A percentile compares a stretch with the other conserved stretches of the same genome.
Conservation (phyloP, 2,797 vertebrate genomes). For the Cichlasoma orientale region DNA sequence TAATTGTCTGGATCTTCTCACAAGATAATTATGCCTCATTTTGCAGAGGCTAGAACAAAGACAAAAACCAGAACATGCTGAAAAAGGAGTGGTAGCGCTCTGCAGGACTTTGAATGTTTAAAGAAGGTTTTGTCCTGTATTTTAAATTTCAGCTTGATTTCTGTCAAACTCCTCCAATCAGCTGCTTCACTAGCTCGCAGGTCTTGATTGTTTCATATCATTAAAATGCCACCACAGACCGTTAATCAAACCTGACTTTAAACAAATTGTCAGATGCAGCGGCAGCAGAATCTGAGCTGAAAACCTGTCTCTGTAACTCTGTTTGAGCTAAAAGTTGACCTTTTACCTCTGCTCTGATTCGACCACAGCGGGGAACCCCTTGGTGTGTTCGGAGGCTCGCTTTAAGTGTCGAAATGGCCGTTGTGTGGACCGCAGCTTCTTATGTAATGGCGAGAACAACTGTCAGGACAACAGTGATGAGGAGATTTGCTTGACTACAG, state of each 20-base stretch:
- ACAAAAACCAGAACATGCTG: not conserved
- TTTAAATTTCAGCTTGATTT: conserved; percentile 18
- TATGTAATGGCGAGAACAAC: conserved; percentile 95
- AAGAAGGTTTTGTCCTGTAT: not conserved
- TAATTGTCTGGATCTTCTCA: conserved; percentile 74
- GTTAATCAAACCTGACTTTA: not conserved
- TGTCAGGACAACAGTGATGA: conserved; percentile 97
- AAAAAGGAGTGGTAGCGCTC: not conserved
- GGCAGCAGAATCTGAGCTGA: not conserved
- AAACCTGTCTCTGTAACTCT: not conserved
- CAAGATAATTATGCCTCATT: conserved; percentile 66
- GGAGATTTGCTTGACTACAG: conserved; percentile 90
- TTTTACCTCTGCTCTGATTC: conserved; percentile 25
- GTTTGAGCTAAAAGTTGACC: conserved; percentile 4
- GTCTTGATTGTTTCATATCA: conserved; percentile 22
- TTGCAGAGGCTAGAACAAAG: conserved; percentile 43
- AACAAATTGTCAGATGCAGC: not conserved
- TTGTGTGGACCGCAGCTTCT: conserved; percentile 96
- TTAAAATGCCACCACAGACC: not conserved
- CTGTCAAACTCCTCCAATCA: conserved; percentile 20
- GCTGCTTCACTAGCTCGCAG: not conserved
- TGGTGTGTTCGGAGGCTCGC: conserved; percentile 91
- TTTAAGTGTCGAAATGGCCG: conserved; percentile 96
- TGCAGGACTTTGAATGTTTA: not conserved
- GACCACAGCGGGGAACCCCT: conserved; percentile 87